Evolutionary conservation across 2,888 invertebrate genomes (phyloP), one percentile per base, ranked within the genome.

Genomic region (Neelides folsomi): DNA sequence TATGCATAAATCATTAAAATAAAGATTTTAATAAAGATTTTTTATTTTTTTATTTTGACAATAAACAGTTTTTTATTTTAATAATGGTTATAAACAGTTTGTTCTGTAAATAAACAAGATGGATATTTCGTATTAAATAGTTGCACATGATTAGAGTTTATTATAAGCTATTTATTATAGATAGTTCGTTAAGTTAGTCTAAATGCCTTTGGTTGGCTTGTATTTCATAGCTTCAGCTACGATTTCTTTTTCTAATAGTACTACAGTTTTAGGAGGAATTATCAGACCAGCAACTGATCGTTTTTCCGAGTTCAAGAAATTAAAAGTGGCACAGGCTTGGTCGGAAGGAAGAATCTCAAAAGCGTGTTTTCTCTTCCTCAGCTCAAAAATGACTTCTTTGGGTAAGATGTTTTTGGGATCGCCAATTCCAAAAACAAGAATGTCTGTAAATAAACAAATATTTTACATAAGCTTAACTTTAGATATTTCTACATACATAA

Each of bases 251-350:
- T 60, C 60, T n/a, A 55, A 52, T 20, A 62, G 53, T 12, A 46
- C 16, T 9, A 68, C 45, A 10, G 37, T 55, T 7, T 56, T 52
- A 0, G 77, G 76, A 1, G 78, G 78, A 43, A 77, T 70, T 8
- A 78, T 62, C 0, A 72, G 77, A 9, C 71, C 77, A 13, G 74
- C 77, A 10, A 81, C 80, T 64, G 75, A 77, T 54, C 83, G 74
- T 46, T 80, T 79, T 70, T 97, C 95, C 0, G 82, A 77, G 69
- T 82, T 86, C 39, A 94, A 73, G 68, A 90, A 95, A 73, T 95
- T 97, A 71, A 87, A 97, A 0, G 87, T 87, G 1, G 88, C 74
- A 65, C 86, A 83, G 0, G 95, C 95, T 67, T 83, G 80, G 60
- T 86, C 82, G 0, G 88, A 85, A 0, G 83, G 76, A 44, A 90